phyloP scores from a whole-genome alignment of 1,140 invertebrate species.

The Cataglyphis hispanica region DNA sequence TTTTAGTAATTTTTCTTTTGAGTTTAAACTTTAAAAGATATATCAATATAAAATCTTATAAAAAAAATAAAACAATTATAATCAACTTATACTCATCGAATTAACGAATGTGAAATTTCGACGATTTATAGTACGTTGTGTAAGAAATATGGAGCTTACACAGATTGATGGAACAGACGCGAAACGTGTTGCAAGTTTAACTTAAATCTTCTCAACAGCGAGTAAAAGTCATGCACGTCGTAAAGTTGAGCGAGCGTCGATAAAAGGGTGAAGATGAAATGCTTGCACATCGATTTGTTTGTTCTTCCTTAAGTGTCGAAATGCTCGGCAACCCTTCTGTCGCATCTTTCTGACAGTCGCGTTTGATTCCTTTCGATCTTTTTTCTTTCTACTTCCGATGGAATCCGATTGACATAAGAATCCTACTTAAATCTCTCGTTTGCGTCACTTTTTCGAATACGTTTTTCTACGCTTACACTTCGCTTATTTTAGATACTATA shows the following conservation, averaged over 20 bases:
- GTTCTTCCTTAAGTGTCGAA: slow-evolving; percentile 70
- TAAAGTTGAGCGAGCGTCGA: slow-evolving; percentile 53
- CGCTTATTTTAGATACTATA: slow-evolving; percentile 27
- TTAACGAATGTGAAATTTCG: slow-evolving; percentile 41
- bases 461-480: slow-evolving; percentile 47
- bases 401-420: slow-evolving; percentile 79
- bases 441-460: slow-evolving; percentile 54
- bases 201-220: slow-evolving; percentile 52
- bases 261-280: slow-evolving; percentile 78
- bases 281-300: slow-evolving; percentile 84
- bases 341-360: slow-evolving; percentile 59
- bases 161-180: slow-evolving; percentile 51
- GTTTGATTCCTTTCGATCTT: slow-evolving; percentile 75
- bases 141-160: slow-evolving; percentile 41
- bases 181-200: slow-evolving; percentile 51
- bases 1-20: too few species aligned
- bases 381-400: slow-evolving; percentile 73
- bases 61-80: too few species aligned
- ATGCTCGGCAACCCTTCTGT: slow-evolving; percentile 62
- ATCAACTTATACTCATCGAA: slow-evolving; percentile 10
- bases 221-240: slow-evolving; percentile 48
- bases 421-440: slow-evolving; percentile 76
- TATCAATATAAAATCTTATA: too few species aligned
- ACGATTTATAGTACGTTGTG: slow-evolving; percentile 48
- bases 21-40: too few species aligned